These are phyloP conservation scores for Sialis fuliginosa DNA, from an alignment of 2,888 invertebrate species.

Conservation along the genomic window DNA sequence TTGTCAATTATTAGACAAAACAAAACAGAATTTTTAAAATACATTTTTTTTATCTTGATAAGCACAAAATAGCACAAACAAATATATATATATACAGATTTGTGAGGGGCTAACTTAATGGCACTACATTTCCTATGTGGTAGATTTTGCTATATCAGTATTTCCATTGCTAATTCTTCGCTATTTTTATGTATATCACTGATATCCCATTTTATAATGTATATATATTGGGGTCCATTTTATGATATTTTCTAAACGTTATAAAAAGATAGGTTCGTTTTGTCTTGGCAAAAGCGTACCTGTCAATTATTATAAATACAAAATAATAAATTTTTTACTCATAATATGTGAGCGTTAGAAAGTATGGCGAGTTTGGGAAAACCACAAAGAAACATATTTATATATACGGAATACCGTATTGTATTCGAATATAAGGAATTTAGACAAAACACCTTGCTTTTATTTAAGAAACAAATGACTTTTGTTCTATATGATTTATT, in stretches of 20 bases:
- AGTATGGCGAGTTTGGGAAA: background rate
- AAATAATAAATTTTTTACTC: background rate
- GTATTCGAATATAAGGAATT: background rate
- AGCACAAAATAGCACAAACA: too few species aligned
- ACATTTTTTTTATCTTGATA: background rate
- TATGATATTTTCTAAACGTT: conserved; percentile 18
- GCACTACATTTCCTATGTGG: background rate
- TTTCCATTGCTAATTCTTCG: conserved; percentile 3
- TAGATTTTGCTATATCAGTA: conserved; percentile 5
- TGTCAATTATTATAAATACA: conserved; percentile 12
- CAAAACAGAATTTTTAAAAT: background rate
- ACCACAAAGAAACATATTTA: background rate
- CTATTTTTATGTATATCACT: conserved; percentile 1
- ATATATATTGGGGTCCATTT: conserved; percentile 26
- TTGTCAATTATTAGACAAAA: background rate
- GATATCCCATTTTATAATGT: conserved; percentile 5
- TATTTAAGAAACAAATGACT: background rate
- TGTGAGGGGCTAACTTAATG: background rate
- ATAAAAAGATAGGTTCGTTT: conserved; percentile 20
- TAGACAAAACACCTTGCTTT: background rate
- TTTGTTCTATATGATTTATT: too few species aligned
- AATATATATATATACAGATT: too few species aligned
- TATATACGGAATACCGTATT: background rate
- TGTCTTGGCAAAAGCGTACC: conserved; percentile 21
- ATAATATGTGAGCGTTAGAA: background rate